Evolutionary conservation across 2,113 vertebrate species (phyloP), one percentile per base, ranked within the genome.

Genomic region (Trematomus loennbergii): DNA sequence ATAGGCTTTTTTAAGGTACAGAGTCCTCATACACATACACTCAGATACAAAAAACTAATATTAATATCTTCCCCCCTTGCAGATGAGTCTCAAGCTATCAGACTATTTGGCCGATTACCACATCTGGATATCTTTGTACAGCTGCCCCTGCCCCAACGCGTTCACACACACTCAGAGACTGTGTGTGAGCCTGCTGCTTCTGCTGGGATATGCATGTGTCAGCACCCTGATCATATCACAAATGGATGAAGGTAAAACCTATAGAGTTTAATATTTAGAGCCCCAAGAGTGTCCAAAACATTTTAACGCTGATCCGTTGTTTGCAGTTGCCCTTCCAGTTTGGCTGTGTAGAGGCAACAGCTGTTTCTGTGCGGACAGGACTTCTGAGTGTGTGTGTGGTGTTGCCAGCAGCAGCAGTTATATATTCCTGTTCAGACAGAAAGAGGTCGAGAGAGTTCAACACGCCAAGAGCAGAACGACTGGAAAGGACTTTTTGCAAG

Each of bases 41-140:
- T 9, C 3, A 9, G 0, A 2, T 7, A 33, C 17, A 20, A 33
- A 45, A 54, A 8, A 0, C 6, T 48, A 18, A 2, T 40, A 5
- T n/a, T 49, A 22, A 10, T 72, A 9, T 54, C 12, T 9, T 9
- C 33, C 22, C 2, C 36, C 12, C n/a, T 65, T 58, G 3, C 90
- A 97, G 96, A 86, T 95, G 45, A 58, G 61, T 40, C 75, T 89
- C 29, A 95, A 89, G 83, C 89, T 96, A 62, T 91, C 68, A 0
- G 93, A 96, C 79, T 94, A 90, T 78, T 63, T 97, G 82, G 86
- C 95, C 16, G 95, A 96, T 62, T 91, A 94, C 61, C 96, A 97
- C 52, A 62, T 40, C 36, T 40, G 97, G 96, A 72, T 91, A 7
- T 96, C 95, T 0, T 83, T 94, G 40, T 94, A 83, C 84, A 92